Base-by-base conservation (phyloP, 2,113 vertebrate genomes). In the Sitta europaea region DNA sequence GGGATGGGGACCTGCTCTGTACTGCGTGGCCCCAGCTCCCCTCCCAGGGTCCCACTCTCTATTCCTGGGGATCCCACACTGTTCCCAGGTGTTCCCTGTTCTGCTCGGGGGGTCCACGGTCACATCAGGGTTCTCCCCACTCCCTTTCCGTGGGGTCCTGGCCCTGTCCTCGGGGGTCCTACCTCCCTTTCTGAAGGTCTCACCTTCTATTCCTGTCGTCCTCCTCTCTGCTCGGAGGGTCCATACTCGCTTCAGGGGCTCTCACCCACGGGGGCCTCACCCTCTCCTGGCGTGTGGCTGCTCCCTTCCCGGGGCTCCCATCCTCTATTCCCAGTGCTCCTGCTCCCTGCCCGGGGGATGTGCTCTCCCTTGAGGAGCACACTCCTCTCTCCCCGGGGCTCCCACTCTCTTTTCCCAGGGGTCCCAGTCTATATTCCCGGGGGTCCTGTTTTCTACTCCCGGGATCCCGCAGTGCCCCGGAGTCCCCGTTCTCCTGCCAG, bases 371-470 rank as follows among this genome's bases (percentile, higher is more conserved):
- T 12, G 5, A 22, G 10, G 12, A 28, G 8, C 38, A 11, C 13
- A 7, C 8, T 66, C 19, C 40, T 54, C n/a, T 24, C 24, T 27
- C 29, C 29, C 10, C 17, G 5, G 21, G 23, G 28, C 1, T 73
- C 43, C 48, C 31, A 2, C 2, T 12, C 3, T 24, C 21, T 20
- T 0, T 63, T 36, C 38, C 14, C 3, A 4, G 9, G 15, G 14
- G 4, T 54, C 42, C 38, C 4, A 2, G 1, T 14, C 18, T 12
- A 3, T 16, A 33, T 48, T 40, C 50, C 71, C 61, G 36, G 43
- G 11, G 53, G 3, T 78, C 65, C 21, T 10, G 6, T 23, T 36
- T 11, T 4, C 38, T 10, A 0, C 43, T 68, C 42, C 24, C 7
- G 15, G 14, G 31, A 3, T 62, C n/a, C 59, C 2, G 23, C 55